These are phyloP conservation scores for Netelia virgata DNA, from an alignment of 2,888 invertebrate genomes.

Conservation along the genomic window DNA sequence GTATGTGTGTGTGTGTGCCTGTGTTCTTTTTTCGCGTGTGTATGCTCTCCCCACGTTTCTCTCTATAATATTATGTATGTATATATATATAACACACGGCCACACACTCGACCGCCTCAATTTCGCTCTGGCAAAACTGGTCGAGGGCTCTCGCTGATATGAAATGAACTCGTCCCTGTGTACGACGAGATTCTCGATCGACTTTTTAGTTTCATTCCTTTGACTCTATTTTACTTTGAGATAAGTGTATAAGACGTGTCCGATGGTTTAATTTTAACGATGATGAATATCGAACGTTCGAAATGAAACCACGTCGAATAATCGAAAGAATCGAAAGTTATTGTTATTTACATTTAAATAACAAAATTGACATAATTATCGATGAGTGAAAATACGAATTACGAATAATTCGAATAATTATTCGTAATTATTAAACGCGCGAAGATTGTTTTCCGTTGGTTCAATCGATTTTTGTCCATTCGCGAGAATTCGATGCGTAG, in stretches of 20 bases:
- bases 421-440: too few species aligned
- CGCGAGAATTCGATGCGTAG: background rate
- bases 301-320: too few species aligned
- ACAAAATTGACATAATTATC: too few species aligned
- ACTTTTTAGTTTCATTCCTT: conserved; percentile 41
- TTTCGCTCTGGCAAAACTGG: conserved; percentile 62
- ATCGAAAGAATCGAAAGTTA: too few species aligned
- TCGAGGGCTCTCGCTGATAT: conserved; percentile 57
- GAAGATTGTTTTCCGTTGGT: background rate
- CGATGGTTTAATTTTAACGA: too few species aligned
- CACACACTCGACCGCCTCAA: conserved; percentile 59
- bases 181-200: conserved; percentile 24
- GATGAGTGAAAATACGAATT: too few species aligned
- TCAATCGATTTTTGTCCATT: background rate
- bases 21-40: too few species aligned
- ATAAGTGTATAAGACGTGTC: too few species aligned
- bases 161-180: conserved; percentile 47
- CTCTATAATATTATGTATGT: conserved; percentile 4
- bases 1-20: background rate
- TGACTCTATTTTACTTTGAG: conserved; percentile 19
- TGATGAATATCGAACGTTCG: too few species aligned
- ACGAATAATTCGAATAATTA: too few species aligned
- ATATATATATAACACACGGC: conserved; percentile 40
- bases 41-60: background rate
- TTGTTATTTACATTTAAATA: too few species aligned